phyloP scores from a whole-genome alignment of 2,888 invertebrate genomes.

The Conchocele bisecta region DNA sequence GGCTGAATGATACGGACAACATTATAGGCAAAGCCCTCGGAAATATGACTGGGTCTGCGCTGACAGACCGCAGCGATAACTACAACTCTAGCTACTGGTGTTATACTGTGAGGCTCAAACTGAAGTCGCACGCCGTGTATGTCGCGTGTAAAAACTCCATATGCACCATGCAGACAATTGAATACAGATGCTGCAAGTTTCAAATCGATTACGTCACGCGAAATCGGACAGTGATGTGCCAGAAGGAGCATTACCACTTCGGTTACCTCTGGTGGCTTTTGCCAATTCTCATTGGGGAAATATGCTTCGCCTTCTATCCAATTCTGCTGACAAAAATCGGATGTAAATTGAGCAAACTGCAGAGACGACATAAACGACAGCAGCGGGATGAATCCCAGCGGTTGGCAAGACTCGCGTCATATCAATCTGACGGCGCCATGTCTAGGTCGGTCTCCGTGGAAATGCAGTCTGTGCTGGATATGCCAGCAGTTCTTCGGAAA shows the following conservation, averaged over 20 bases:
- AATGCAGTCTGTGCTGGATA: too few relatives aligned
- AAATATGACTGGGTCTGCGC: conserved; percentile 24
- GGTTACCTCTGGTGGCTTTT: conserved; percentile 39
- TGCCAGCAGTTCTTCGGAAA: too few relatives aligned
- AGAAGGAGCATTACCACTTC: conserved; percentile 9
- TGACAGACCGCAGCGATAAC: too few relatives aligned
- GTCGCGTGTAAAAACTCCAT: conserved; percentile 30
- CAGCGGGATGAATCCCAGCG: too few relatives aligned
- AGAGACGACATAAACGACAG: not conserved
- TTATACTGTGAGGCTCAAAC: conserved; percentile 16
- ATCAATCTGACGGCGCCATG: too few relatives aligned
- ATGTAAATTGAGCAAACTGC: not conserved
- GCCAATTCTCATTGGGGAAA: conserved; percentile 34
- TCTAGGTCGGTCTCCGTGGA: too few relatives aligned
- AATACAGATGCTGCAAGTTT: conserved; percentile 40
- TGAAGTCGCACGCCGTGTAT: conserved; percentile 11
- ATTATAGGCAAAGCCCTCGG: conserved; percentile 36
- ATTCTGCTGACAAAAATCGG: conserved; percentile 26
- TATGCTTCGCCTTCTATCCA: conserved; percentile 35
- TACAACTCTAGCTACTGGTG: conserved; percentile 52
- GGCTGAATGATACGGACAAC: conserved; percentile 10
- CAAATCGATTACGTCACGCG: not conserved
- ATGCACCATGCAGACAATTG: conserved; percentile 44
- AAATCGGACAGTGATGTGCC: conserved; percentile 19
- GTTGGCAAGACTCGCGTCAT: too few relatives aligned